Evolutionary conservation across 2,797 vertebrate genomes (phyloP), one percentile per base, ranked within the genome.

Genomic region (Xerus rutilus): DNA sequence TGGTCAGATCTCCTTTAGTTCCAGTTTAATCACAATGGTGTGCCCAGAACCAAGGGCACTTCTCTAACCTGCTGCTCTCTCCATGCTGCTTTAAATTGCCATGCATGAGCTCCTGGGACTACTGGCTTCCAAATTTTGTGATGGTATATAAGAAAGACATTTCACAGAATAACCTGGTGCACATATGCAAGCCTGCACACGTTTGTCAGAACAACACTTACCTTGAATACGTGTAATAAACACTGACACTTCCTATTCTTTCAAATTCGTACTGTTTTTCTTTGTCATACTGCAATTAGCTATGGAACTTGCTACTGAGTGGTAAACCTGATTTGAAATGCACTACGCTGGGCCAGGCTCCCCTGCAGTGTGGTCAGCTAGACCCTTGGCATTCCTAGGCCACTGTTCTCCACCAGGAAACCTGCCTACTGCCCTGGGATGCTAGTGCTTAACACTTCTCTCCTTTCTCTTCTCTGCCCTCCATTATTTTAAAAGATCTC

Each of bases 171-270:
- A 54, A 72, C 32, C 49, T 74, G 52, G 8, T 28, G 13, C 7
- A 17, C 30, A 8, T 20, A 7, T 11, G 57, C 28, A 13, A 7
- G 15, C 18, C 20, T 17, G 5, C 5, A 21, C 15, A 62, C 12
- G 32, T 10, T 92, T 95, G 62, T 87, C 57, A 64, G 45, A 93
- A 86, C 10, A 73, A n/a, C 47, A 81, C 72, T 79, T 78, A 39
- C 7, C 23, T 79, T 87, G 39, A 83, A 20, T 49, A n/a, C 3
- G 84, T 62, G 7, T n/a, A 78, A 9, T 59, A 57, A 86, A 81
- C 30, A 59, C 4, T 35, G 15, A 9, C 7, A 7, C 59, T 77
- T 81, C 47, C 72, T n/a, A 7, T 54, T 86, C 2, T 85, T 76
- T 78, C 57, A 20, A 59, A 30, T 39, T 84, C 39, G 25, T 69